Conservation (phyloP, 2,797 vertebrate genomes). For the Nasua narica region DNA sequence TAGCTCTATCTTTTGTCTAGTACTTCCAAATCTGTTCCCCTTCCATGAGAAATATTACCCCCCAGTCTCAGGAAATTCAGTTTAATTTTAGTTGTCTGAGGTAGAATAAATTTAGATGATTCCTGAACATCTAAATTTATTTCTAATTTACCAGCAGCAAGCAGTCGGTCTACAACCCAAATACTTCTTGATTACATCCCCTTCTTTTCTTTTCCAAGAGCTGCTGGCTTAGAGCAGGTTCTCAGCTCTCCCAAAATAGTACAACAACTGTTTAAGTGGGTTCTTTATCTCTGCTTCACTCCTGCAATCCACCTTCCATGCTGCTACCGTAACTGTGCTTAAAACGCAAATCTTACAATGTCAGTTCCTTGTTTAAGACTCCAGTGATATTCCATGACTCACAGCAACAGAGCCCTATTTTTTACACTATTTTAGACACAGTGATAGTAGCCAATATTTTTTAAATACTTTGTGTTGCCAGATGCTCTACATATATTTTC, state of each 20-base stretch:
- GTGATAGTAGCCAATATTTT: neutral
- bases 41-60: neutral
- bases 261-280: conserved; percentile 17
- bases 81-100: neutral
- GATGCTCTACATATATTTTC: neutral
- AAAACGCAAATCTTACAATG: conserved; percentile 21
- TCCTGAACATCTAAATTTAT: conserved; percentile 44
- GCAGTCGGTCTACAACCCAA: neutral
- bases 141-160: conserved; percentile 7
- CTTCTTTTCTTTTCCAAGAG: neutral
- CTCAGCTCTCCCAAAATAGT: conserved; percentile 49
- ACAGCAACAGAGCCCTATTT: neutral
- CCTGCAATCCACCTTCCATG: neutral
- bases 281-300: conserved; percentile 27
- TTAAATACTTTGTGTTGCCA: neutral
- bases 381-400: neutral
- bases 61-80: neutral
- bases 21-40: neutral
- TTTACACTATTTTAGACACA: neutral
- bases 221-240: neutral
- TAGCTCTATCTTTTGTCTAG: neutral
- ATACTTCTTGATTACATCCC: neutral
- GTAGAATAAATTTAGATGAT: neutral
- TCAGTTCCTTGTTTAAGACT: conserved; percentile 32
- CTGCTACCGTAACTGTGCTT: neutral